phyloP scores from a whole-genome alignment of 2,797 vertebrate genomes.

The Mus minutoides region DNA sequence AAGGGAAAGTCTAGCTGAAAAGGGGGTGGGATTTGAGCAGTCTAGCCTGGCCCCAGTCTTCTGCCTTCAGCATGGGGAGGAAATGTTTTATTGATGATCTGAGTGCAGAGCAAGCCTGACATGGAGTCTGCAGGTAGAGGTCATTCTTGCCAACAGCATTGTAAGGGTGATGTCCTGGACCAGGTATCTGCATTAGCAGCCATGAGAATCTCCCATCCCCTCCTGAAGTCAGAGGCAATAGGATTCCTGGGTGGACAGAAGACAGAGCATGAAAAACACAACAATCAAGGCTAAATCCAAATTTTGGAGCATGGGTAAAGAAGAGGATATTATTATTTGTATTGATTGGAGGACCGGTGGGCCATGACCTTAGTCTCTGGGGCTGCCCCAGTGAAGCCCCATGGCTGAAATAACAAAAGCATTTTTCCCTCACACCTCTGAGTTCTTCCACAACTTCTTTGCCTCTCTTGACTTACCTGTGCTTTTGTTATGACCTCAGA shows the following conservation, averaged over 20 bases:
- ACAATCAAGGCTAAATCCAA: background rate
- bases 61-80: background rate
- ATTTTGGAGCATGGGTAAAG: background rate
- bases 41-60: too few species aligned
- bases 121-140: background rate
- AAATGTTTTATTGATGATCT: background rate
- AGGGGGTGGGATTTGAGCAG: background rate
- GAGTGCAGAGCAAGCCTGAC: background rate
- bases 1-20: too few species aligned
- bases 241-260: background rate
- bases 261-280: background rate
- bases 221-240: background rate
- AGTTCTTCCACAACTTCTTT: background rate
- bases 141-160: fast-evolving
- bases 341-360: background rate
- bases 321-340: background rate
- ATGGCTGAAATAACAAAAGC: background rate
- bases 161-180: background rate
- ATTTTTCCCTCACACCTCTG: background rate
- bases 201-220: background rate
- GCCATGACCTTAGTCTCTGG: too few species aligned
- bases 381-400: background rate
- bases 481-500: background rate
- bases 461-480: background rate
- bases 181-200: background rate